A percentile compares a stretch with the other conserved stretches of the same genome.
phyloP scores from a whole-genome alignment of 2,113 vertebrate genomes.

The Sprattus sprattus region DNA sequence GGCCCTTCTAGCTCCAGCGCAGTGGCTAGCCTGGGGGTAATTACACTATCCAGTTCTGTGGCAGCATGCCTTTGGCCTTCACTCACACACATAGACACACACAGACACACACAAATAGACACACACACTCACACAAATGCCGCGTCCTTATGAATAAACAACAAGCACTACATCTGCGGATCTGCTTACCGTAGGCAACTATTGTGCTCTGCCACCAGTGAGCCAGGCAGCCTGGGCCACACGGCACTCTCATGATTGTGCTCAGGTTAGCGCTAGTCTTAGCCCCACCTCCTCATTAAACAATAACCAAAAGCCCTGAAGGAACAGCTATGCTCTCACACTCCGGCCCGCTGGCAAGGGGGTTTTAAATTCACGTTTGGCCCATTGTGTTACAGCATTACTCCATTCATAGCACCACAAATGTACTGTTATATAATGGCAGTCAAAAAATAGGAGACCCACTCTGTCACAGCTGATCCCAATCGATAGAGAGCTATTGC shows the following conservation, averaged over 20 bases:
- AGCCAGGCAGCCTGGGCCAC: constrained; percentile 9
- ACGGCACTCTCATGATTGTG: background rate
- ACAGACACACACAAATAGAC: background rate
- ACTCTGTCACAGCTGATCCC: background rate
- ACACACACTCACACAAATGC: background rate
- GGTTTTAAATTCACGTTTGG: background rate
- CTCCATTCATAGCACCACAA: background rate
- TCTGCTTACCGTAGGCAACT: constrained; percentile 72
- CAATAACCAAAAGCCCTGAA: background rate
- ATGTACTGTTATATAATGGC: background rate
- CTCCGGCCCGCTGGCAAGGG: background rate
- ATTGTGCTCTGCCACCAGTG: constrained; percentile 67
- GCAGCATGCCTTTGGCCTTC: constrained; percentile 71
- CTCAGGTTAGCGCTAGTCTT: background rate
- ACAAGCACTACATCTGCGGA: constrained; percentile 60
- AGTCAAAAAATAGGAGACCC: background rate
- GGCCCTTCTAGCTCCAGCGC: constrained; percentile 22
- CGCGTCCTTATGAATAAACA: constrained; percentile 76
- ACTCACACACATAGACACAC: constrained; percentile 34
- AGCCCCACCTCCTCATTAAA: background rate
- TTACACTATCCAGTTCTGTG: constrained; percentile 72
- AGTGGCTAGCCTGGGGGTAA: constrained; percentile 70
- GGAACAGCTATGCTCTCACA: background rate
- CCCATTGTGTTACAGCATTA: background rate
- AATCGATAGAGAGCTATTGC: background rate